Percentiles rank a stretch among this genome's conserved stretches.
phyloP scores from a whole-genome alignment of 2,888 invertebrate genomes.

The Caradrina clavipalpis region DNA sequence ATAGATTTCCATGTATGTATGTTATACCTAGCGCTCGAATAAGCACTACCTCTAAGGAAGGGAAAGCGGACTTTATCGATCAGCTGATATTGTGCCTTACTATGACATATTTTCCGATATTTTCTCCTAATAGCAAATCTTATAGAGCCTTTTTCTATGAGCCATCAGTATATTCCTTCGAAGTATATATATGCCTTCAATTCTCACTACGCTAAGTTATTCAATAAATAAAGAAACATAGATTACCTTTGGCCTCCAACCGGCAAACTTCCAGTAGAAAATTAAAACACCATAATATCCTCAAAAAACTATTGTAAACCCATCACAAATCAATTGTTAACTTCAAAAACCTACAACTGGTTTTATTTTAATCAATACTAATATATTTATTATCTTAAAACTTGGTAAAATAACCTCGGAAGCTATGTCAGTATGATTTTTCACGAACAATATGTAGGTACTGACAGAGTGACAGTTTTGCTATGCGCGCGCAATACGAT shows the following conservation, averaged over 20 bases:
- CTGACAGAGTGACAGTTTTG: constrained; percentile 72
- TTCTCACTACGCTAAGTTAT: constrained; percentile 29
- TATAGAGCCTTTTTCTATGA: neutral
- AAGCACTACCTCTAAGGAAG: constrained; percentile 1
- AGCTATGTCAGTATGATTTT: constrained; percentile 71
- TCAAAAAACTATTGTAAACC: constrained; percentile 35
- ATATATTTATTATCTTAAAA: constrained; percentile 50
- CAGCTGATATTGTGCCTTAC: constrained; percentile 44
- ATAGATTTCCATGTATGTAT: neutral
- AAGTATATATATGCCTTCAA: neutral
- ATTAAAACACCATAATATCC: constrained; percentile 48
- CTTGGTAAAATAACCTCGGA: constrained; percentile 72
- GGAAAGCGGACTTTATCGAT: constrained; percentile 45
- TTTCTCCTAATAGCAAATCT: neutral
- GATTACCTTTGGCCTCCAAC: constrained; percentile 47
- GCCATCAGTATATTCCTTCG: neutral
- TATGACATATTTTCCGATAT: neutral
- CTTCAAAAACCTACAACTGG: constrained; percentile 18
- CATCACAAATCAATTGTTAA: constrained; percentile 41
- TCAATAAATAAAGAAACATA: constrained; percentile 39
- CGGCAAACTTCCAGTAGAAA: constrained; percentile 49
- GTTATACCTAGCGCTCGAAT: neutral
- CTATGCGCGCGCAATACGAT: constrained; percentile 85
- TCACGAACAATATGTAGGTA: constrained; percentile 74
- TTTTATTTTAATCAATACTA: constrained; percentile 32